Conservation (phyloP, 2,888 invertebrate species). For the Polyploca ridens region DNA sequence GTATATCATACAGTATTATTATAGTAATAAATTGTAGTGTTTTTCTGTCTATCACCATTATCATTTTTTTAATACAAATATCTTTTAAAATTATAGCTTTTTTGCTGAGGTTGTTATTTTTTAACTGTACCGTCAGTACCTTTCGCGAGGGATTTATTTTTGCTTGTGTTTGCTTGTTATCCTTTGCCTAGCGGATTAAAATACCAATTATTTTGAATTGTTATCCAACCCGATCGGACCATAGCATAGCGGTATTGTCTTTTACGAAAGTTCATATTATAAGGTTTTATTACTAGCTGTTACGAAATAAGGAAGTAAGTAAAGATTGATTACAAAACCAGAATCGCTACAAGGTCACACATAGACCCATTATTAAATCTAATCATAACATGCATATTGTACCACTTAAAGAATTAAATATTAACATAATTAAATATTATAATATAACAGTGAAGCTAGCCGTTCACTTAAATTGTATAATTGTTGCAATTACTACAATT, state of each 20-base stretch:
- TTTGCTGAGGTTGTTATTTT: too few relatives aligned
- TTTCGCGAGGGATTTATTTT: not conserved
- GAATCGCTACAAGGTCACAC: not conserved
- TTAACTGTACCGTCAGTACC: too few relatives aligned
- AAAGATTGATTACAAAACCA: not conserved
- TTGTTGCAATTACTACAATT: slow-evolving; percentile 58
- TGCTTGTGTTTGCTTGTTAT: too few relatives aligned
- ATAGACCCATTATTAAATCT: not conserved
- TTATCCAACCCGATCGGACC: too few relatives aligned
- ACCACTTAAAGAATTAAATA: slow-evolving; percentile 11
- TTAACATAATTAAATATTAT: slow-evolving; percentile 15
- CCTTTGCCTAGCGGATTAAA: too few relatives aligned
- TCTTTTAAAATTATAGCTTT: not conserved
- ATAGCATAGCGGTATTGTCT: too few relatives aligned
- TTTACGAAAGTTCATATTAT: too few relatives aligned
- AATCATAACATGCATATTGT: slow-evolving; percentile 1
- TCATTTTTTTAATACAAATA: not conserved
- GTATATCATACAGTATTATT: slow-evolving; percentile 34
- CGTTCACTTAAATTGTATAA: slow-evolving; percentile 57
- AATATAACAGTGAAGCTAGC: slow-evolving; percentile 23
- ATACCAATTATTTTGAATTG: too few relatives aligned
- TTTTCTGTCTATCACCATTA: not conserved
- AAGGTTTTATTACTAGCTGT: too few relatives aligned
- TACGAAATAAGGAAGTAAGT: not conserved
- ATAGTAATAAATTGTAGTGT: not conserved